A percentile compares a stretch with the other conserved stretches of the same genome.
phyloP scores from a whole-genome alignment of 2,888 invertebrate genomes.

The Didymodactylos carnosus region DNA sequence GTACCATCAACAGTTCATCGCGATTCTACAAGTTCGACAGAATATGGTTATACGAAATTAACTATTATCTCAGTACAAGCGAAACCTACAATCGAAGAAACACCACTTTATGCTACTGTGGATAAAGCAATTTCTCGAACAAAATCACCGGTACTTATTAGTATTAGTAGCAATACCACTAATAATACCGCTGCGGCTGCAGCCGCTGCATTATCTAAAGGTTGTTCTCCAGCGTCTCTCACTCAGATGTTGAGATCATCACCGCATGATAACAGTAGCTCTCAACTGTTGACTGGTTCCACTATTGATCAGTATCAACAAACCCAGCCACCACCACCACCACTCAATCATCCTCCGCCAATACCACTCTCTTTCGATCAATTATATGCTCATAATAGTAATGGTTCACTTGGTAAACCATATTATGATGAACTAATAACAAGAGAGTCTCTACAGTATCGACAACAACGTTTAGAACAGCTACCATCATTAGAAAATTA shows the following conservation, averaged over 20 bases:
- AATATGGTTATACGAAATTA: neutral
- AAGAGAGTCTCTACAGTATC: neutral
- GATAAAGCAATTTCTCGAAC: neutral
- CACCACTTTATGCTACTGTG: neutral
- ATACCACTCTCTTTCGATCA: neutral
- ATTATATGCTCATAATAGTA: neutral
- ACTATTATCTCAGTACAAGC: neutral
- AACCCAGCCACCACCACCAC: neutral
- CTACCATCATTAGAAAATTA: neutral
- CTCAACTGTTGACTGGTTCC: too few species aligned
- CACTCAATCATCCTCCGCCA: neutral
- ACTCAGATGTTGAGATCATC: too few species aligned
- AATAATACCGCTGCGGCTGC: neutral
- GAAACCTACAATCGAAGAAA: neutral
- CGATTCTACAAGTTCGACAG: neutral
- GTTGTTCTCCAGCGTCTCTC: neutral
- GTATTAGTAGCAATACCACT: neutral
- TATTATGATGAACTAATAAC: neutral
- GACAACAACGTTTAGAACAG: neutral
- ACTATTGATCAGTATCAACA: too few species aligned
- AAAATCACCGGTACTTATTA: too few species aligned
- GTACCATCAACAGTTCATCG: neutral
- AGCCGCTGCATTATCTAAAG: neutral
- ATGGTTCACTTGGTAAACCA: neutral
- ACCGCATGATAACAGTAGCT: too few species aligned